A percentile compares a stretch with the other conserved stretches of the same genome.
These are phyloP conservation scores for Amblyraja radiata DNA, from an alignment of 2,797 vertebrate species.

Conservation along the genomic window DNA sequence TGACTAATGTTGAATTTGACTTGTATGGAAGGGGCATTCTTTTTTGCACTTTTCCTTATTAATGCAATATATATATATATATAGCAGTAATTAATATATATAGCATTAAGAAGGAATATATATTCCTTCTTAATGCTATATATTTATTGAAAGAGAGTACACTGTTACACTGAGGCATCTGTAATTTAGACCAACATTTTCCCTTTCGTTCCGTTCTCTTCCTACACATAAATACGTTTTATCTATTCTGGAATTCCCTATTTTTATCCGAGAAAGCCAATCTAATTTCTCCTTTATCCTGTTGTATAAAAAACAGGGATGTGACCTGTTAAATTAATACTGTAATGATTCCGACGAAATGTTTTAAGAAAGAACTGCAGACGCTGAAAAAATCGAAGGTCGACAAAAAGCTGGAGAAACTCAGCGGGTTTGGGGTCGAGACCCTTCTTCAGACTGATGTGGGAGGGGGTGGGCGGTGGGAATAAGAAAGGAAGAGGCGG, in stretches of 20 bases:
- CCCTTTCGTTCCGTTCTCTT: neutral
- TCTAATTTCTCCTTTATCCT: neutral
- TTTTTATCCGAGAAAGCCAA: neutral
- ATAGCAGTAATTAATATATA: no score
- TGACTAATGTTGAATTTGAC: neutral
- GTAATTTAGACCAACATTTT: neutral
- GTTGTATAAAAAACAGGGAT: neutral
- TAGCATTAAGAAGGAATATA: no score
- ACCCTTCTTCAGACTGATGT: no score
- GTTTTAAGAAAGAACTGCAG: no score
- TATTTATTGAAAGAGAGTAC: neutral
- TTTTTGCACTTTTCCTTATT: no score
- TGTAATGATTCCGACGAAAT: neutral
- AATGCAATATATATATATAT: no score
- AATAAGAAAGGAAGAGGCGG: no score
- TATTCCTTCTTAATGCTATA: neutral
- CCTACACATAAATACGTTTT: neutral
- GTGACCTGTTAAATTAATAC: neutral
- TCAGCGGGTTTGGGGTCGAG: no score
- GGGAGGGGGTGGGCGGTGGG: no score
- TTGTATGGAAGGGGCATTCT: neutral
- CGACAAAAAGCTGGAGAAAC: no score
- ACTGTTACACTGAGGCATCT: no score
- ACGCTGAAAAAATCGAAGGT: no score
- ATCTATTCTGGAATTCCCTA: neutral